Evolutionary conservation across 2,797 vertebrate genomes (phyloP).

Genomic region (Artibeus lituratus): DNA sequence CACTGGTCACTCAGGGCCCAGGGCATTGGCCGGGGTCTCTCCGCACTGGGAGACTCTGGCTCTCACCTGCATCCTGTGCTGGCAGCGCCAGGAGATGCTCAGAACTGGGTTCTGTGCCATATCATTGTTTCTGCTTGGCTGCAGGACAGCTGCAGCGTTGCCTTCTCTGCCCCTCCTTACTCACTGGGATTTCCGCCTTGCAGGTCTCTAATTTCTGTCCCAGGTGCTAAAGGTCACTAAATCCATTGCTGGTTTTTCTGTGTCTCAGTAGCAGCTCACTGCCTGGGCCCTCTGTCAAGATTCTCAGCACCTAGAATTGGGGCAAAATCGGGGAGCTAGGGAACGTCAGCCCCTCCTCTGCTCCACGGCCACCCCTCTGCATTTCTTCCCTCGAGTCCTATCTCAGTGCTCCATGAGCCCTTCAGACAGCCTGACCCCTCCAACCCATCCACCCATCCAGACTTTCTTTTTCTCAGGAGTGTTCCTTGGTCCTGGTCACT

Average conservation of each 20-base stretch:
- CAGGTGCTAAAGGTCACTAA: background rate
- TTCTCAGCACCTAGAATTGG: background rate
- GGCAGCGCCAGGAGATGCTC: background rate
- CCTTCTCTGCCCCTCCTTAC: background rate
- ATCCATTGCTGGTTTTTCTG: background rate
- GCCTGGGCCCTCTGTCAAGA: background rate
- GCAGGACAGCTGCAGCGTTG: background rate
- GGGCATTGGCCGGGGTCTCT: too few relatives aligned
- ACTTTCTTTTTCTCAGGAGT: background rate
- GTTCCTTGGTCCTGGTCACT: background rate
- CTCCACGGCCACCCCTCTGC: too few relatives aligned
- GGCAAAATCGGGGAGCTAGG: background rate
- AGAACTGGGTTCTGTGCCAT: background rate
- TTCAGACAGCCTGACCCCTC: background rate
- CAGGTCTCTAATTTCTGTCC: background rate
- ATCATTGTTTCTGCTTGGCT: background rate
- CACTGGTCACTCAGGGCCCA: rapidly evolving
- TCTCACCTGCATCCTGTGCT: background rate
- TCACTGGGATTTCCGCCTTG: background rate
- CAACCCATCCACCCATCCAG: background rate
- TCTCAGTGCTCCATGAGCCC: background rate
- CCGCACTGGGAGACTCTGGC: background rate
- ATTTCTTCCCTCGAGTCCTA: background rate
- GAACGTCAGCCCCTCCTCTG: background rate
- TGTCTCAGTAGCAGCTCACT: background rate